Evolutionary conservation across 2,888 invertebrate genomes (phyloP), one percentile per base, ranked within the genome.

Genomic region (Mesorhabditis spiculigera): DNA sequence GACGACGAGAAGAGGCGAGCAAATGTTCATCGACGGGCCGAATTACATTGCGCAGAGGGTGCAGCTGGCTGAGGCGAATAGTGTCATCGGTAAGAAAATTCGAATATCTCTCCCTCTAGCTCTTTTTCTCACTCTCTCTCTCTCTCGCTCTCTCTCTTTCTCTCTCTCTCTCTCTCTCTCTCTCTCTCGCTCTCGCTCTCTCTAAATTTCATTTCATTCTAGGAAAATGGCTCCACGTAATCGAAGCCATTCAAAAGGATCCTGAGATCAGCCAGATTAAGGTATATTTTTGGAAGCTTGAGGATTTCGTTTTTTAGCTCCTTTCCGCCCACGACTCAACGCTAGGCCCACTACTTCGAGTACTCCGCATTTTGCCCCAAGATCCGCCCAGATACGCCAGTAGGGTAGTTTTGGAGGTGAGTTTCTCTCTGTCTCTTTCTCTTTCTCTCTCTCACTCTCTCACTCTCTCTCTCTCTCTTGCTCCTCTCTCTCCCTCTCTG

Each of bases 321-420:
- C 75, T 78, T 66, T 79, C 79, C n/a, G 79, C 74, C 6, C 79
- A 79, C 63, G 79, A 79, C 16, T 64, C 71, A 5, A 73, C 73
- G 16, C 73, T 79, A 41, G 78, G 73, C 43, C 79, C 79, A 10
- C 65, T 78, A 28, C 69, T 76, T 3, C 74, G 78, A 65, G 71
- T 71, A 43, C 72, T 79, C n/a, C 69, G 75, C 28, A 64, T 79
- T 65, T 74, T 72, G 10, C 74, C 73, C 58, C 67, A 75, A 8
- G 65, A 86, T 83, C 70, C 88, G 74, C 91, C 94, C 65, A 91
- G 92, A 42, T 96, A 94, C 86, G 94, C 93, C 0, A 91, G 94
- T 0, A 89, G 95, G 68, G 89, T 95, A 79, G 90, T 93, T 4
- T 91, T 95, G 78, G 95, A 96, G 87, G 91, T 95, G 0, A 5